These are phyloP conservation scores for Gymnorhina tibicen DNA, from an alignment of 2,113 vertebrate genomes.

Conservation along the genomic window DNA sequence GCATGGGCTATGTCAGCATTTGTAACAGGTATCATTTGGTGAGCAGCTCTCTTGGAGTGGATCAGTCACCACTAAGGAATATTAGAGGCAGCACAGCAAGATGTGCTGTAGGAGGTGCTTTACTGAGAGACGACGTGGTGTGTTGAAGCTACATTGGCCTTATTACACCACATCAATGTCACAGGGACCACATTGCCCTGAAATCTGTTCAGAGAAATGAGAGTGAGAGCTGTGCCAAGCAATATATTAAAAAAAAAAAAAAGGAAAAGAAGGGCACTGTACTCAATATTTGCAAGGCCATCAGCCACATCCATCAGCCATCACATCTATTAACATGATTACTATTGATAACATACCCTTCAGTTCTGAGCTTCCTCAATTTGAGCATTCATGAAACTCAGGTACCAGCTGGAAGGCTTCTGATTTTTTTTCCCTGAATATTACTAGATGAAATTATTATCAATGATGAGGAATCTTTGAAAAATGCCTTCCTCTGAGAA, in stretches of 20 bases:
- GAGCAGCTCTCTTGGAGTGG: background rate
- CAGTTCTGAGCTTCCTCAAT: background rate
- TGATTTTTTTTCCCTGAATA: background rate
- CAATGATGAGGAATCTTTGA: background rate
- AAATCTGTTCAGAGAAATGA: background rate
- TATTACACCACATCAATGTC: background rate
- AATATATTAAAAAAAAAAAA: background rate
- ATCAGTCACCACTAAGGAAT: background rate
- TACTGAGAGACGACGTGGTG: background rate
- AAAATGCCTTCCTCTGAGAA: background rate
- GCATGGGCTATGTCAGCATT: background rate
- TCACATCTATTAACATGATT: background rate
- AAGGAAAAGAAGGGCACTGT: background rate
- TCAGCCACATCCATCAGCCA: background rate
- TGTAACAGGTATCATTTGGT: background rate
- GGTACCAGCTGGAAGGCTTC: background rate
- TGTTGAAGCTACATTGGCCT: background rate
- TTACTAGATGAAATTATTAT: background rate
- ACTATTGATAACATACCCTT: background rate
- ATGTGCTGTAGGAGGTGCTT: background rate
- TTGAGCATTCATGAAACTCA: background rate
- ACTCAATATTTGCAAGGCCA: background rate
- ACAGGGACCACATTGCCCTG: background rate
- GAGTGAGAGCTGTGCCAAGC: background rate
- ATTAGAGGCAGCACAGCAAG: background rate